Conservation (phyloP, 2,797 vertebrate genomes). For the Antennarius maculatus region DNA sequence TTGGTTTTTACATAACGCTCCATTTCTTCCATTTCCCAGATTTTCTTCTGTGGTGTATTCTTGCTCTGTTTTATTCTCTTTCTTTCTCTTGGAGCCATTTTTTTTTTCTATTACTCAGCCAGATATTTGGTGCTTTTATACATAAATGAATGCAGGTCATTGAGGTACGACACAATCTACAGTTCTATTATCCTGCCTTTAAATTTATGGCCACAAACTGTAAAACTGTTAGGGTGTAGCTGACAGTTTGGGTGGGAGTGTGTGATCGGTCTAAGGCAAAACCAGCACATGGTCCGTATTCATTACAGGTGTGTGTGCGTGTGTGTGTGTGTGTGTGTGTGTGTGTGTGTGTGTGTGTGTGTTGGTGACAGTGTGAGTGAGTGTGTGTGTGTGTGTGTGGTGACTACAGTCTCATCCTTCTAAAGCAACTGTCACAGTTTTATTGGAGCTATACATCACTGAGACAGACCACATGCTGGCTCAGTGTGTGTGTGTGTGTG, state of each 20-base stretch:
- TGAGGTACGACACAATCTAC: conserved; percentile 52
- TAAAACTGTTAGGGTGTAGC: conserved; percentile 59
- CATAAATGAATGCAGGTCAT: conserved; percentile 71
- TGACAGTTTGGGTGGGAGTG: conserved; percentile 23
- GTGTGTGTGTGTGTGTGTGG: conserved; percentile 2
- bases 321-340: conserved; percentile 8
- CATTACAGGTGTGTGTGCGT: conserved; percentile 22
- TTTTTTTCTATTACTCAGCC: conserved; percentile 41
- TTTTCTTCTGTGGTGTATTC: no score
- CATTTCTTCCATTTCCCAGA: no score
- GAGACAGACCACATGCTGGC: conserved; percentile 26
- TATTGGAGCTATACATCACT: conserved; percentile 70
- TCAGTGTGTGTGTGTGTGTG: conserved; percentile 14
- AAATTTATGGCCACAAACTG: conserved; percentile 69
- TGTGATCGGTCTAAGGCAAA: background rate
- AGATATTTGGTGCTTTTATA: conserved; percentile 70
- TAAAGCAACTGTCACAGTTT: conserved; percentile 49
- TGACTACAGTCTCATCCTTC: conserved; percentile 46
- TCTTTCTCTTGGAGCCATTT: background rate
- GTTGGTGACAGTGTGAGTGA: background rate
- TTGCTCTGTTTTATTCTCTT: background rate
- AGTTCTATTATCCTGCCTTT: conserved; percentile 62
- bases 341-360: conserved; percentile 6
- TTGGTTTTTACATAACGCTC: no score
- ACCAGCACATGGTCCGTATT: conserved; percentile 9